Base-by-base conservation (phyloP, 2,113 vertebrate genomes). In the Archilochus colubris region DNA sequence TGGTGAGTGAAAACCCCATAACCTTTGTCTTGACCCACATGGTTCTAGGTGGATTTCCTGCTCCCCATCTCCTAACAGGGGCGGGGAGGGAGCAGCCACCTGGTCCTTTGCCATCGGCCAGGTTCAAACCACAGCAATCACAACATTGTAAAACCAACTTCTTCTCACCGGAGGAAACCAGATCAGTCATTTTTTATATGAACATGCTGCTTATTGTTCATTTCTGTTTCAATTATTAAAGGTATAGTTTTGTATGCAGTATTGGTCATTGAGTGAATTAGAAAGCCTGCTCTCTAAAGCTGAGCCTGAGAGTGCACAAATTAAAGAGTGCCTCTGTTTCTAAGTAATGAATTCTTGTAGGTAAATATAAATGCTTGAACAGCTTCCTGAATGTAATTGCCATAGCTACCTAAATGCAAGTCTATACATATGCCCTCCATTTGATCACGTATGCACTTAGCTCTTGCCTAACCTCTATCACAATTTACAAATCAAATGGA, bases 311-410 rank as follows among this genome's bases (percentile, higher is more conserved):
- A 82, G 10, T 27, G 25, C 15, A 43, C 33, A 63, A 85, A 87
- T 84, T 85, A 89, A 70, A 48, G 22, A 67, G 7, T n/a, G n/a
- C 9, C 18, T 89, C 44, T 88, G 9, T 79, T 90, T 66, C 68
- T 77, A 85, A 90, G n/a, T 30, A 63, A 70, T 69, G 24, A 70
- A 69, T 81, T 91, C 22, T 83, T 46, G 10, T 38, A 69, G 36
- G 36, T 85, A 86, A 78, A 69, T 82, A 88, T 48, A 93, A 80
- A 89, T 74, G 70, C 51, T 86, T 86, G 69, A 78, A 31, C 31
- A 80, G 55, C 4, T 9, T 80, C 72, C 54, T 48, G 54, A 61
- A 43, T 46, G 46, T 19, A 46, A 17, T 16, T 46, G 46, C 46
- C 46, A 46, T 46, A 50, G 25, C 74, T 85, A 33, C 40, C 57